Evolutionary conservation across 2,888 invertebrate species (phyloP).

Genomic region (Stegophylla sp.): DNA sequence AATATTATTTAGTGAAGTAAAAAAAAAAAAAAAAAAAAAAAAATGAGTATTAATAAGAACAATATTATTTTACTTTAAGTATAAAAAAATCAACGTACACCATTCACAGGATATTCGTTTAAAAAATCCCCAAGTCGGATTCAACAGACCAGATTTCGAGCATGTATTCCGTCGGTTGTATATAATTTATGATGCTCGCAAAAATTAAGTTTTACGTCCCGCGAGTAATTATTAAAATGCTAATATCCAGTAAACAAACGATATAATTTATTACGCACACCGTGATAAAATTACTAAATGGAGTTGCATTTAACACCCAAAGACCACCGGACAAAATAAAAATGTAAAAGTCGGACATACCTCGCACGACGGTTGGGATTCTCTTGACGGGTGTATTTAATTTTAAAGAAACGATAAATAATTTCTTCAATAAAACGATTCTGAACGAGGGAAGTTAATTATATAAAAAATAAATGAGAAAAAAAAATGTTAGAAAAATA

Average conservation of each 20-base stretch:
- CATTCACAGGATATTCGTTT: slow-evolving; percentile 3
- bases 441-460: too few species aligned
- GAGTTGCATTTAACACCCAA: too few species aligned
- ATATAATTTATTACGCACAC: slow-evolving; percentile 17
- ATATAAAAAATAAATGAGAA: too few species aligned
- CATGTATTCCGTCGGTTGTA: not conserved
- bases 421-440: too few species aligned
- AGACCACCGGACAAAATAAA: too few species aligned
- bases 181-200: not conserved
- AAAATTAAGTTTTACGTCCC: not conserved
- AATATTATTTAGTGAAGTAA: too few species aligned
- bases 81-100: not conserved
- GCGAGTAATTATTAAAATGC: slow-evolving; percentile 37
- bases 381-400: too few species aligned
- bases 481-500: too few species aligned
- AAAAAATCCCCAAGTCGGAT: not conserved
- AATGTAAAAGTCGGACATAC: too few species aligned
- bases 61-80: not conserved
- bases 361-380: too few species aligned
- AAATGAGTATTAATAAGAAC: too few species aligned
- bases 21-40: not conserved
- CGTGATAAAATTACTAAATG: not conserved
- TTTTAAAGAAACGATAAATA: too few species aligned
- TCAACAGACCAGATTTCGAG: not conserved
- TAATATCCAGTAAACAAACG: slow-evolving; percentile 28